Evolutionary conservation across 2,113 vertebrate species (phyloP).

Genomic region (Etheostoma cragini): DNA sequence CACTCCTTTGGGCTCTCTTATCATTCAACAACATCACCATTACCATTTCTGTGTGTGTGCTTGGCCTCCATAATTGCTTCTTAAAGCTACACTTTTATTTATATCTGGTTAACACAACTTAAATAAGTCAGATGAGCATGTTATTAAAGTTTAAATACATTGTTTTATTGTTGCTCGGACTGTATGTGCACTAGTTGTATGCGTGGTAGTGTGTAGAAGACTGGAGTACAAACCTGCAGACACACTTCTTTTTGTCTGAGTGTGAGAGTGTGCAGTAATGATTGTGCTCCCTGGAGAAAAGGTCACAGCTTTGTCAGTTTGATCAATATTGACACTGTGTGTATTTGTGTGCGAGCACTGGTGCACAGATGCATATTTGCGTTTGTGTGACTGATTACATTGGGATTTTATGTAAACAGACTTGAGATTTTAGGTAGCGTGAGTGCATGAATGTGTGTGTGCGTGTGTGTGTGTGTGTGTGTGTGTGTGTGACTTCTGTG

Average conservation of each 20-base stretch:
- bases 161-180: background rate
- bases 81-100: conserved; percentile 15
- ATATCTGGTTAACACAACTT: background rate
- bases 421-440: conserved; percentile 44
- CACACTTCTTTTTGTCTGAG: conserved; percentile 52
- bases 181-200: background rate
- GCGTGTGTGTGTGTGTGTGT: background rate
- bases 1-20: conserved; percentile 3
- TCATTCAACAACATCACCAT: conserved; percentile 9
- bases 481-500: conserved; percentile 23
- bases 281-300: conserved; percentile 62
- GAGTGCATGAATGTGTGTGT: background rate
- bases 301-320: conserved; percentile 69
- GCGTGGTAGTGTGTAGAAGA: conserved; percentile 2
- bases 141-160: background rate
- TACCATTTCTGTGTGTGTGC: background rate
- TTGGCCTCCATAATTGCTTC: background rate
- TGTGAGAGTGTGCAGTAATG: conserved; percentile 48
- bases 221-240: conserved; percentile 33
- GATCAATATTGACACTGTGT: conserved; percentile 75
- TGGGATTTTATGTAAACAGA: conserved; percentile 61
- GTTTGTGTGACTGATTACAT: conserved; percentile 58
- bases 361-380: conserved; percentile 63
- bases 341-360: background rate
- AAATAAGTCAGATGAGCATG: conserved; percentile 2